Base-by-base conservation (phyloP, 2,113 vertebrate species). In the Uria aalge region DNA sequence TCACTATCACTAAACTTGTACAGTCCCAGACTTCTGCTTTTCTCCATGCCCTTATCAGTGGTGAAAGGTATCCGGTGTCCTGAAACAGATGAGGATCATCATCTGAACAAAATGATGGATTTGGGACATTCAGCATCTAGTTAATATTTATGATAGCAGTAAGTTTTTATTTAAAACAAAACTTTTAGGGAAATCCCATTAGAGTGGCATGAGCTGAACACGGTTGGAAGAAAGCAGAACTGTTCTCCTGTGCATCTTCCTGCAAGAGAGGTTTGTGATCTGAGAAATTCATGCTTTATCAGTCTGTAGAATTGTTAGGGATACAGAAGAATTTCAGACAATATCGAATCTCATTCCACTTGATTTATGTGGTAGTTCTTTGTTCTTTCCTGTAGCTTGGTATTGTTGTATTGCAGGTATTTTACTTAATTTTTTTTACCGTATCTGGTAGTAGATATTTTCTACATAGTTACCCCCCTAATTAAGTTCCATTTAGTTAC, bases 161-260 rank as follows among this genome's bases (percentile, higher is more conserved):
- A 66, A 81, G 67, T 69, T 92, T 94, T 96, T 71, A 71, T 71
- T 94, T 95, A 66, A 88, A 95, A 91, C 79, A 77, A 91, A 89
- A 91, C 73, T 94, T 94, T 60, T 56, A 71, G 34, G 47, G 47
- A 55, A 89, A 87, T 86, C 64, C 20, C 20, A 9, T 86, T 93
- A 81, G 59, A 84, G 20, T 74, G 59, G 9, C 47, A 41, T 43
- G n/a, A 90, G 38, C 63, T 76, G 78, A 94, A 55, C 8, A 18
- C 0, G 3, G 43, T 88, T 80, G 88, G 81, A 90, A 66, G 92
- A 85, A 93, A 73, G 47, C 73, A 72, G 88, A 88, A 8, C 48
- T 62, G 9, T 66, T 85, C 66, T 84, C 26, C 79, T 86, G 18
- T 82, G 20, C 19, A 3, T 72, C 73, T 84, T 66, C 21, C 88